Evolutionary conservation across 2,797 vertebrate species (phyloP).

Genomic region (Oreonectes daqikongensis): DNA sequence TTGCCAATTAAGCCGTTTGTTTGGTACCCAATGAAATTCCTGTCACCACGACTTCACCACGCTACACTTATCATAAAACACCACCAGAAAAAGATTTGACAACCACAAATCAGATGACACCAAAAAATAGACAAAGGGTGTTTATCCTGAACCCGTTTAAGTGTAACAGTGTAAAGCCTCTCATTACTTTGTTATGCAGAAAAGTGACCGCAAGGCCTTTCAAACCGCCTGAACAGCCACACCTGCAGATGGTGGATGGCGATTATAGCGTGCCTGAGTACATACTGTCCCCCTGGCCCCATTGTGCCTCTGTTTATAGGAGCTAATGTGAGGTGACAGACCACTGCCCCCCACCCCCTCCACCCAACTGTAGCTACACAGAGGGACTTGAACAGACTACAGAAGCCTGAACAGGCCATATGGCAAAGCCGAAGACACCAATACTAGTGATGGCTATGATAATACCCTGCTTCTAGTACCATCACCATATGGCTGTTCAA

Average conservation of each 20-base stretch:
- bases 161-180: conserved; percentile 23
- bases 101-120: neutral
- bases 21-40: neutral
- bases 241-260: conserved; percentile 38
- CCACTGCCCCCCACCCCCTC: neutral
- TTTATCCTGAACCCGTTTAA: conserved; percentile 24
- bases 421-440: conserved; percentile 67
- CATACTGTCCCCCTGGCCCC: conserved; percentile 42
- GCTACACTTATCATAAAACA: no score
- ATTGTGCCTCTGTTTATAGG: conserved; percentile 42
- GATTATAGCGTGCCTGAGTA: conserved; percentile 30
- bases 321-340: conserved; percentile 54
- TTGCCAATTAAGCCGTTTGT: neutral
- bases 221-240: conserved; percentile 17
- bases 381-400: conserved; percentile 23
- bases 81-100: neutral
- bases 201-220: conserved; percentile 15
- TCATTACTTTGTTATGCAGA: neutral
- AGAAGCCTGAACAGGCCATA: conserved; percentile 64
- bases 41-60: neutral
- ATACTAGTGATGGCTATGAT: conserved; percentile 26
- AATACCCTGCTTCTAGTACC: conserved; percentile 46
- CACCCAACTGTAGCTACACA: conserved; percentile 18
- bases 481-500: conserved; percentile 69
- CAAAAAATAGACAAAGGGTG: conserved; percentile 9